Evolutionary conservation across 2,113 vertebrate species (phyloP).

Genomic region (Pelmatolapia mariae): DNA sequence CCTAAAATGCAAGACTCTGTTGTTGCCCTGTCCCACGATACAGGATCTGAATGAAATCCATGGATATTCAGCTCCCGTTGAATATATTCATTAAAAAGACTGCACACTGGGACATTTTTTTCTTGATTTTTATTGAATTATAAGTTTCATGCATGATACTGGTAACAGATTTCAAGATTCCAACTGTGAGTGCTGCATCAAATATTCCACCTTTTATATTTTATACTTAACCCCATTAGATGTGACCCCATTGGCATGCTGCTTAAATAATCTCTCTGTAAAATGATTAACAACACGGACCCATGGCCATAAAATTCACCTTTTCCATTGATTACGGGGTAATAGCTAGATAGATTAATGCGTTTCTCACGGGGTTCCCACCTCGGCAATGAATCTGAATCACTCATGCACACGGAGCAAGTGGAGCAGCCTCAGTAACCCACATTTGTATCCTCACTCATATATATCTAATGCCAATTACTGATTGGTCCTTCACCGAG

Average conservation of each 20-base stretch:
- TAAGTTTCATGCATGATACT: neutral
- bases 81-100: neutral
- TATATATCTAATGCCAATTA: conserved; percentile 52
- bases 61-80: neutral
- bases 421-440: conserved; percentile 38
- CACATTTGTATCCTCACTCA: conserved; percentile 36
- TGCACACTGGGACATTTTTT: neutral
- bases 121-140: neutral
- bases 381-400: conserved; percentile 53
- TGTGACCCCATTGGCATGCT: conserved; percentile 1
- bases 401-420: conserved; percentile 36
- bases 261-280: conserved; percentile 59
- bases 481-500: conserved; percentile 1
- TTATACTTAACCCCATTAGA: conserved; percentile 45
- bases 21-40: neutral
- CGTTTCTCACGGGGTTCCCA: conserved; percentile 41
- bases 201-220: conserved; percentile 39
- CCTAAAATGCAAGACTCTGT: neutral
- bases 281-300: conserved; percentile 49
- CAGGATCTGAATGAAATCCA: neutral
- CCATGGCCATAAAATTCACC: conserved; percentile 42
- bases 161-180: conserved; percentile 5
- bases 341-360: conserved; percentile 64
- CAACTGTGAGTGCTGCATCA: conserved; percentile 25
- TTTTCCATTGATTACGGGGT: conserved; percentile 63